Evolutionary conservation across 2,797 vertebrate species (phyloP).

Genomic region (Sebastes glaucus): DNA sequence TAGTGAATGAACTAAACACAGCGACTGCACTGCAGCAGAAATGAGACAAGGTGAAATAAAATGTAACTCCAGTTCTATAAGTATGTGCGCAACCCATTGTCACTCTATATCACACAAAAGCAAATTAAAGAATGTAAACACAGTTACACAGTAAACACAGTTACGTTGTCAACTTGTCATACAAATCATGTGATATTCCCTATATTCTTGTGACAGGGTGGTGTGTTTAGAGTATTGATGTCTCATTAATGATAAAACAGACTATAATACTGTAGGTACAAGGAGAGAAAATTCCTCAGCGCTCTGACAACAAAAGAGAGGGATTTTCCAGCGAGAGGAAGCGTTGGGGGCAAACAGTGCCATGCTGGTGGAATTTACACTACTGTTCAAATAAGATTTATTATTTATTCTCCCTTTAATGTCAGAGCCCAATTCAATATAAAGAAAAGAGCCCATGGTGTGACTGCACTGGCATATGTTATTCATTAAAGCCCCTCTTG

Average conservation of each 20-base stretch:
- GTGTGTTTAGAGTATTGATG: neutral
- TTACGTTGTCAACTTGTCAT: too few relatives aligned
- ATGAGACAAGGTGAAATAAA: neutral
- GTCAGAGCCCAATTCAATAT: constrained; percentile 44
- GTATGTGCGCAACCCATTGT: too few relatives aligned
- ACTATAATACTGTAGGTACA: neutral
- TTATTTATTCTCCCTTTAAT: constrained; percentile 66
- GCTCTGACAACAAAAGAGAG: neutral
- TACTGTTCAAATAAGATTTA: constrained; percentile 60
- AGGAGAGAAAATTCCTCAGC: constrained; percentile 10
- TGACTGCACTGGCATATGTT: constrained; percentile 46
- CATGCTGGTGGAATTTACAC: constrained; percentile 54
- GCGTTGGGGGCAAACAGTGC: constrained; percentile 11
- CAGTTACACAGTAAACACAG: too few relatives aligned
- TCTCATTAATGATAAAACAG: neutral
- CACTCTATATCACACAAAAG: too few relatives aligned
- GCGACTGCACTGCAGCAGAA: too few relatives aligned
- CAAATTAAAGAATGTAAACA: too few relatives aligned
- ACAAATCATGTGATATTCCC: neutral
- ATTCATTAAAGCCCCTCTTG: constrained; percentile 40
- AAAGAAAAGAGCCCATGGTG: constrained; percentile 16
- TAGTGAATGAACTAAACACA: neutral
- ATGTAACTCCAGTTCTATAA: too few relatives aligned
- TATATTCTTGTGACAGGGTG: neutral
- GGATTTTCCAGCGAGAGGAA: constrained; percentile 1